These are phyloP conservation scores for Trachythela sp. DNA, from an alignment of 64 coral and sea anemone species.

Conservation along the genomic window DNA sequence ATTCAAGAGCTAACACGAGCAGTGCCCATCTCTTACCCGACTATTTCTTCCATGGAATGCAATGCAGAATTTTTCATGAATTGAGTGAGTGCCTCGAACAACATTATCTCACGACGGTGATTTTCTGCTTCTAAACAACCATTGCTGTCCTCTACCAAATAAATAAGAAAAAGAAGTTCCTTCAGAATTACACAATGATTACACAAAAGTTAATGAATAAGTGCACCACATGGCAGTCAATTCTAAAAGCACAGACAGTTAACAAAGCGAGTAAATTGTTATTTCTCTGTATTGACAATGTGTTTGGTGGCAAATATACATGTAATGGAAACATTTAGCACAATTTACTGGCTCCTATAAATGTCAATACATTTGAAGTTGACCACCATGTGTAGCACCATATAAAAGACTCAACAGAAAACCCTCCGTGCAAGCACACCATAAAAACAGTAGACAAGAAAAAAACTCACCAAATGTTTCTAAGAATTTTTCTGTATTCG, in stretches of 20 bases:
- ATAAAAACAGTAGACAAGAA: background rate
- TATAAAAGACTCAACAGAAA: too few relatives aligned
- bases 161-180: background rate
- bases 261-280: too few relatives aligned
- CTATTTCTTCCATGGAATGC: constrained; percentile 93
- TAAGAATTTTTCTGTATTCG: constrained; percentile 87
- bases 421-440: too few relatives aligned
- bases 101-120: constrained; percentile 53
- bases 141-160: background rate
- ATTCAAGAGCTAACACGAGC: background rate
- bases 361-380: too few relatives aligned
- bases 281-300: too few relatives aligned
- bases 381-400: too few relatives aligned
- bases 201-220: background rate
- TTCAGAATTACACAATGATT: too few relatives aligned
- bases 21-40: constrained; percentile 49
- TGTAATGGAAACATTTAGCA: too few relatives aligned
- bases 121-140: constrained; percentile 13
- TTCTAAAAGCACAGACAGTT: too few relatives aligned
- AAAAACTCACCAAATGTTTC: constrained; percentile 53
- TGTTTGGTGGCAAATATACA: too few relatives aligned
- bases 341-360: too few relatives aligned
- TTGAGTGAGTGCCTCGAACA: constrained; percentile 87
- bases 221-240: background rate
- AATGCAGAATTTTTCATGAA: constrained; percentile 97